phyloP scores from a whole-genome alignment of 2,888 invertebrate species.

The Operophtera brumata region DNA sequence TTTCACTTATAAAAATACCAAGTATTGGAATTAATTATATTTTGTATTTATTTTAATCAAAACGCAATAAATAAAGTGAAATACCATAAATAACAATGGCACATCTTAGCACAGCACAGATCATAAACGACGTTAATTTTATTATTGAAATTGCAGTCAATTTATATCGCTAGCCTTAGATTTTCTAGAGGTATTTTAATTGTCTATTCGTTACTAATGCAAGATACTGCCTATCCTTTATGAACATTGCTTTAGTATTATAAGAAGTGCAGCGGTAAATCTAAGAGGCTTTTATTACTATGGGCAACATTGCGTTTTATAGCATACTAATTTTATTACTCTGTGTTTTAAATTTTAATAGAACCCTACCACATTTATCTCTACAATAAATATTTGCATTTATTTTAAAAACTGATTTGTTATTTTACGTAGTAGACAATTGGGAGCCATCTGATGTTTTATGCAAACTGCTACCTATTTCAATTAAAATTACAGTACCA shows the following conservation, averaged over 20 bases:
- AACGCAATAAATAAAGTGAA: neutral
- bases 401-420: too few relatives aligned
- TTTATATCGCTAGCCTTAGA: slow-evolving; percentile 33
- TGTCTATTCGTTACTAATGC: slow-evolving; percentile 2
- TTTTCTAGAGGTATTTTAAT: slow-evolving; percentile 2
- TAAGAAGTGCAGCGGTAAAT: neutral
- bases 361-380: too few relatives aligned
- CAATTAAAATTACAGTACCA: too few relatives aligned
- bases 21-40: too few relatives aligned
- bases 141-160: slow-evolving; percentile 22
- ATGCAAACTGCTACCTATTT: too few relatives aligned
- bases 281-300: neutral
- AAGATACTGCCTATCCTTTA: slow-evolving; percentile 1
- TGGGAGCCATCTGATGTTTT: too few relatives aligned
- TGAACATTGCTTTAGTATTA: neutral
- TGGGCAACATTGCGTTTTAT: slow-evolving; percentile 38
- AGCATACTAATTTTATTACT: slow-evolving; percentile 65
- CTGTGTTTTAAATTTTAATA: slow-evolving; percentile 16
- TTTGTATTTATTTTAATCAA: neutral
- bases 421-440: too few relatives aligned
- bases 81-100: neutral
- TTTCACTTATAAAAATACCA: too few relatives aligned
- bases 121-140: slow-evolving; percentile 32
- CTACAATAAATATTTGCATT: too few relatives aligned
- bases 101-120: neutral